Base-by-base conservation (phyloP, 2,797 vertebrate species). In the Borostomias antarcticus region DNA sequence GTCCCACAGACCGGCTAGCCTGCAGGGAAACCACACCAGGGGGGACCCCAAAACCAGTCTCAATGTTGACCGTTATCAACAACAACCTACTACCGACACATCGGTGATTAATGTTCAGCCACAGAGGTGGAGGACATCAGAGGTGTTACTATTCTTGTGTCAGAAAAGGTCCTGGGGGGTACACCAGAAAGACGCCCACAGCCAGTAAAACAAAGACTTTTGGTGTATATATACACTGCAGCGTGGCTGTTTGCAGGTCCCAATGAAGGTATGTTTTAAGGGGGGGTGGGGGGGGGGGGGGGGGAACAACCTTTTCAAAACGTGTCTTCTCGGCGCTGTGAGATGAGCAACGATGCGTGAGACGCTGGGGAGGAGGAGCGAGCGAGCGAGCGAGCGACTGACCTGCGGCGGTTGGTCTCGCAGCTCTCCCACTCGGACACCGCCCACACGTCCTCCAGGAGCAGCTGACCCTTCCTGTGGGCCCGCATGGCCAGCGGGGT, bases 401-500 rank as follows among this genome's bases (percentile, higher is more conserved):
- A 98, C 96, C 96, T 94, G 89, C 90, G 89, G 65, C 92, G 91
- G 73, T 97, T 98, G 79, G 91, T 83, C 43, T 94, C 93, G n/a
- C 95, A 96, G 78, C 92, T 90, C 80, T 98, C 96, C 11, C 86
- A 86, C 77, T 88, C 89, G 17, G 96, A 96, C 85, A 98, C 80
- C 0, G 93, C 76, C 95, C 95, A 97, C 32, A 96, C 81, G 1
- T 98, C 93, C 37, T 93, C 92, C 87, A 95, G 83, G 45, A 92
- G 88, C 6, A 98, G 92, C 58, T 94, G 94, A n/a, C 95, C 93
- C 77, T 95, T 96, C 81, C 89, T 94, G 84, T 92, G 90, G 0
- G 94, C 94, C 37, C 67, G 73, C 30, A 72, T 65, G 10, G 92
- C 94, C 87, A 98, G 76, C 7, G 95, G 92, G 56, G 94, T 95